Conservation (phyloP, 2,888 invertebrate genomes). For the Agonopterix arenella region DNA sequence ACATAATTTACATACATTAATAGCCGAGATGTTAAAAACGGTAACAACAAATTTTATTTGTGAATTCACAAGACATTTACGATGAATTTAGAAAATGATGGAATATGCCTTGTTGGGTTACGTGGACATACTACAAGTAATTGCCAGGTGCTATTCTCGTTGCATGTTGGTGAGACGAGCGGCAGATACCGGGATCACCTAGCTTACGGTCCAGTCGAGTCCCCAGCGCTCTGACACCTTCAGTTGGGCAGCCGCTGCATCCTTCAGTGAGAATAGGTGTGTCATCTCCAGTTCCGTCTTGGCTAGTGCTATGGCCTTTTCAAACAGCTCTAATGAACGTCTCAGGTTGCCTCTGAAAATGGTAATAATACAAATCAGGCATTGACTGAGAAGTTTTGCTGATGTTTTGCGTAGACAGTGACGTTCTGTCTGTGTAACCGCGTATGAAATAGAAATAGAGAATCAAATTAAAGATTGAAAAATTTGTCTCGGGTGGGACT, state of each 20-base stretch:
- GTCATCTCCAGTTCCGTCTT: constrained; percentile 93
- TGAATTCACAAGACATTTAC: background rate
- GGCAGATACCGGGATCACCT: constrained; percentile 23
- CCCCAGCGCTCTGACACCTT: constrained; percentile 88
- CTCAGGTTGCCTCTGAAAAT: constrained; percentile 87
- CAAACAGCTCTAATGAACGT: constrained; percentile 89
- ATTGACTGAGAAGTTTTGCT: too few species aligned
- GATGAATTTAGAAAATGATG: background rate
- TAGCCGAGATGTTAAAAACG: background rate
- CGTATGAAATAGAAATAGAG: too few species aligned
- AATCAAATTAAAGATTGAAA: too few species aligned
- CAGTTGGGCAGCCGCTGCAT: constrained; percentile 93
- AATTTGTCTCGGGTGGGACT: too few species aligned
- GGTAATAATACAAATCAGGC: constrained; percentile 8
- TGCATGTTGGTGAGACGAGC: constrained; percentile 22
- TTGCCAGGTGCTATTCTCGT: constrained; percentile 49
- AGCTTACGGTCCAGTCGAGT: constrained; percentile 75
- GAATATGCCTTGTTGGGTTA: background rate
- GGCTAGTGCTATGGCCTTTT: constrained; percentile 90
- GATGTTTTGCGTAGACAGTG: too few species aligned
- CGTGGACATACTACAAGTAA: constrained; percentile 17
- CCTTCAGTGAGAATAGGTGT: constrained; percentile 91
- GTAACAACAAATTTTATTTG: constrained; percentile 4
- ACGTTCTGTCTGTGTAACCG: too few species aligned
- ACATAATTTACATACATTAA: too few species aligned